These are phyloP conservation scores for Leptinotarsa peninsularis DNA, from an alignment of 2,888 invertebrate species.

Conservation along the genomic window DNA sequence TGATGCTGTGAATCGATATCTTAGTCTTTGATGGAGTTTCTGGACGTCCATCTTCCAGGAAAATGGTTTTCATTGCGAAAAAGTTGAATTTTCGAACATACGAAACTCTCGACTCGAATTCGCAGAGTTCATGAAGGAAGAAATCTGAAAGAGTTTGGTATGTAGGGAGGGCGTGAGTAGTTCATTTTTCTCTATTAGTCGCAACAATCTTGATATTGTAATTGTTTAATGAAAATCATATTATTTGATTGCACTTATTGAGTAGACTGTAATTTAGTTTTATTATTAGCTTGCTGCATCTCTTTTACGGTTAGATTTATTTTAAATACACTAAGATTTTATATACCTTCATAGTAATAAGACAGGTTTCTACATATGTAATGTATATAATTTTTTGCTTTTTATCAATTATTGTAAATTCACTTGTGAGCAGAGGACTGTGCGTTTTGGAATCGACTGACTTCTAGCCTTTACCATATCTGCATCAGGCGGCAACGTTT, in stretches of 20 bases:
- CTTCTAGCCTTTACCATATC: constrained; percentile 11
- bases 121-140: background rate
- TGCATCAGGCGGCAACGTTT: background rate
- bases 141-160: background rate
- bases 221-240: constrained; percentile 6
- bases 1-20: background rate
- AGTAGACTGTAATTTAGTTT: constrained; percentile 28
- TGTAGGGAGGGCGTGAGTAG: constrained; percentile 2
- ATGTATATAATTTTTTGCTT: constrained; percentile 35
- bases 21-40: background rate
- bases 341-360: constrained; percentile 43
- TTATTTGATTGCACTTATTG: constrained; percentile 29
- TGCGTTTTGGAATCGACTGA: constrained; percentile 11
- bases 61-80: background rate
- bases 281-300: constrained; percentile 32
- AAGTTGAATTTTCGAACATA: background rate
- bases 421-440: constrained; percentile 29
- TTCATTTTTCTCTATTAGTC: constrained; percentile 9
- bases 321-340: constrained; percentile 44
- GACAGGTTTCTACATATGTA: constrained; percentile 35
- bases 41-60: background rate
- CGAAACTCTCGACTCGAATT: background rate
- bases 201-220: constrained; percentile 11
- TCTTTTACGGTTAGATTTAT: constrained; percentile 38
- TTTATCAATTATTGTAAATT: constrained; percentile 36